A percentile compares a stretch with the other conserved stretches of the same genome.
These are phyloP conservation scores for Teleopsis dalmanni DNA, from an alignment of 1,140 invertebrate species.

Conservation along the genomic window DNA sequence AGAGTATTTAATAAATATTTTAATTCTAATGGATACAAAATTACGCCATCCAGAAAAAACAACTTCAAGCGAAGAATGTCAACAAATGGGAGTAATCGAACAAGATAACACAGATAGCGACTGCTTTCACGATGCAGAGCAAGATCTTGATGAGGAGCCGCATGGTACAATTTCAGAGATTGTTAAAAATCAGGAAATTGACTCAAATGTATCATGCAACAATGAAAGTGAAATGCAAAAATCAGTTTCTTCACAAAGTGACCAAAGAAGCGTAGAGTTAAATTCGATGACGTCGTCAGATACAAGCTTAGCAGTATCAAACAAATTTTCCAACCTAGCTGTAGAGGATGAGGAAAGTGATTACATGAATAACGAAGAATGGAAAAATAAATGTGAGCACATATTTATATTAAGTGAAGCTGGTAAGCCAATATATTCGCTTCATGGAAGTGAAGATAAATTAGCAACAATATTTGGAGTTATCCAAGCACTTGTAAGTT, in stretches of 20 bases:
- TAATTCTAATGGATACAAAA: no score
- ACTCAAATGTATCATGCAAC: no score
- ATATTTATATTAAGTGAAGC: slow-evolving; percentile 91
- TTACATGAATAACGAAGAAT: slow-evolving; percentile 56
- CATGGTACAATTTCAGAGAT: no score
- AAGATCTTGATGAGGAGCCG: slow-evolving; percentile 13
- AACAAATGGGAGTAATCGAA: slow-evolving; percentile 20
- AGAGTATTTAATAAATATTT: no score
- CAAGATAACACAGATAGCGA: slow-evolving; percentile 1
- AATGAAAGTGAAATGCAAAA: slow-evolving; percentile 5
- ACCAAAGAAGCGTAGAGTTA: slow-evolving; percentile 1
- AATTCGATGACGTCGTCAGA: no score
- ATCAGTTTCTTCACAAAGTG: slow-evolving; percentile 5
- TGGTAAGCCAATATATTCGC: slow-evolving; percentile 92
- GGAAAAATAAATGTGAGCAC: slow-evolving; percentile 80
- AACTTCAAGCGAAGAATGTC: slow-evolving; percentile 44
- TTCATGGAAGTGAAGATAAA: slow-evolving; percentile 92
- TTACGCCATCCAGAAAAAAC: no score
- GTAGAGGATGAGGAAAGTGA: slow-evolving; percentile 43
- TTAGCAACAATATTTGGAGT: slow-evolving; percentile 90
- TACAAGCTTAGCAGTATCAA: background rate
- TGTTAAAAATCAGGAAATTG: no score
- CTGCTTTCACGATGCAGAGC: slow-evolving; percentile 12
- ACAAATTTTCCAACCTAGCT: no score
- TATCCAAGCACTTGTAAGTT: slow-evolving; percentile 90